Conservation (phyloP, 2,888 invertebrate genomes). For the Meiosimyza platycephala region DNA sequence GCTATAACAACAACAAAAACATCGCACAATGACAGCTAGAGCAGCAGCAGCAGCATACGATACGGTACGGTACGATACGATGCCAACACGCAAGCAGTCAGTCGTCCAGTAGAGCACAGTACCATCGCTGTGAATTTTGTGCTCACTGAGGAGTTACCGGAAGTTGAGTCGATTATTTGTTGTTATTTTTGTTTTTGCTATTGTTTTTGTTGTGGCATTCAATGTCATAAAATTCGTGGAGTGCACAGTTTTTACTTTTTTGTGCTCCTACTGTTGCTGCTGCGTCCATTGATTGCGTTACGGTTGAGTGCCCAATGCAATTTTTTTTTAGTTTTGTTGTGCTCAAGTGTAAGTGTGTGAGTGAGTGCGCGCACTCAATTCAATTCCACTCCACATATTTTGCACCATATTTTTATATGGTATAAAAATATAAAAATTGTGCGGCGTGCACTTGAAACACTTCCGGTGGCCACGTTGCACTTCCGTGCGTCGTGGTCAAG, state of each 20-base stretch:
- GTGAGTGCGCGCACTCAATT: background rate
- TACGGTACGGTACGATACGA: background rate
- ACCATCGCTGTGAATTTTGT: background rate
- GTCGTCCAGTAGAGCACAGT: background rate
- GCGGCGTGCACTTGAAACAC: constrained; percentile 45
- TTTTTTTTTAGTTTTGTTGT: background rate
- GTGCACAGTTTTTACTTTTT: too few relatives aligned
- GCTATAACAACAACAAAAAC: constrained; percentile 13
- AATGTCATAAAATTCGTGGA: too few relatives aligned
- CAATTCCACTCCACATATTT: constrained; percentile 6
- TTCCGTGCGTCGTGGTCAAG: constrained; percentile 18
- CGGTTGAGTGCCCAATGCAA: constrained; percentile 18
- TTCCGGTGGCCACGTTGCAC: constrained; percentile 45
- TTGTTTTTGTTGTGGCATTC: constrained; percentile 43
- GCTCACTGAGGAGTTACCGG: constrained; percentile 47
- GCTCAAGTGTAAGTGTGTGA: background rate
- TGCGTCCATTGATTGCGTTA: constrained; percentile 6
- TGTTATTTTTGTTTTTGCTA: constrained; percentile 55
- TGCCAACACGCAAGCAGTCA: constrained; percentile 28
- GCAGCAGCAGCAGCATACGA: background rate
- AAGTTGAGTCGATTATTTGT: constrained; percentile 62
- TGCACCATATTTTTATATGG: constrained; percentile 15
- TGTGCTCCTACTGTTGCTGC: background rate
- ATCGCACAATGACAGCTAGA: background rate
- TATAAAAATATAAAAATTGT: constrained; percentile 31